Evolutionary conservation across 2,888 invertebrate species (phyloP).

Genomic region (Chrysolina haemoptera): DNA sequence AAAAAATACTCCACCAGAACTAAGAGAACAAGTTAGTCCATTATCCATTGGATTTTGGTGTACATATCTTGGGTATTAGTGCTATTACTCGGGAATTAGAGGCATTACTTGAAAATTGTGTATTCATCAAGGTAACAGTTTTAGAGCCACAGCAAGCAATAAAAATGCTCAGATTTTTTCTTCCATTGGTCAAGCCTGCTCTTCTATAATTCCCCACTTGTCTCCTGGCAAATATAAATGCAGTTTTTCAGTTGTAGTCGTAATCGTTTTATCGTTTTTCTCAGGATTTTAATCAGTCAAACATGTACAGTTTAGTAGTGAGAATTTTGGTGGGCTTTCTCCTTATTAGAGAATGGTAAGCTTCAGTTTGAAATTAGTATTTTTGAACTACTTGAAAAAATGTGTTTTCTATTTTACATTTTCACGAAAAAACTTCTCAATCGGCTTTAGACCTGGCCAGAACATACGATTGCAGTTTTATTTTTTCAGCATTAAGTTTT

Average conservation of each 20-base stretch:
- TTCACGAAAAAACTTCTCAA: too few relatives aligned
- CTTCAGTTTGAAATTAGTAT: not conserved
- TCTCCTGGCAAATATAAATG: not conserved
- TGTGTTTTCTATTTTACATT: too few relatives aligned
- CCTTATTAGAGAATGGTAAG: not conserved
- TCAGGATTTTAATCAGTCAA: not conserved
- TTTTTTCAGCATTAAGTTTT: too few relatives aligned
- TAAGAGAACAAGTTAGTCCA: too few relatives aligned
- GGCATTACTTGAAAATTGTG: too few relatives aligned
- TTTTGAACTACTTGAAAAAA: not conserved
- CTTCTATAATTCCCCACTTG: not conserved
- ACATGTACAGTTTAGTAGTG: not conserved
- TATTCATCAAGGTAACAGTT: not conserved
- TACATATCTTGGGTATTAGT: too few relatives aligned
- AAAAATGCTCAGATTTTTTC: not conserved
- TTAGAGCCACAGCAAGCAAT: constrained; percentile 3
- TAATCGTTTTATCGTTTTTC: not conserved
- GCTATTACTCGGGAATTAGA: too few relatives aligned
- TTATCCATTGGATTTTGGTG: too few relatives aligned
- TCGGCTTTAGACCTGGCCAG: too few relatives aligned
- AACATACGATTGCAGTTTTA: too few relatives aligned
- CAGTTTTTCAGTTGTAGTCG: not conserved
- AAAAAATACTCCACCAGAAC: too few relatives aligned
- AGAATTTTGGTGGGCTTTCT: not conserved
- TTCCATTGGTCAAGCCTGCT: constrained; percentile 3